Evolutionary conservation across 2,888 invertebrate genomes (phyloP), one percentile per base, ranked within the genome.

Genomic region (Agrotis ipsilon): DNA sequence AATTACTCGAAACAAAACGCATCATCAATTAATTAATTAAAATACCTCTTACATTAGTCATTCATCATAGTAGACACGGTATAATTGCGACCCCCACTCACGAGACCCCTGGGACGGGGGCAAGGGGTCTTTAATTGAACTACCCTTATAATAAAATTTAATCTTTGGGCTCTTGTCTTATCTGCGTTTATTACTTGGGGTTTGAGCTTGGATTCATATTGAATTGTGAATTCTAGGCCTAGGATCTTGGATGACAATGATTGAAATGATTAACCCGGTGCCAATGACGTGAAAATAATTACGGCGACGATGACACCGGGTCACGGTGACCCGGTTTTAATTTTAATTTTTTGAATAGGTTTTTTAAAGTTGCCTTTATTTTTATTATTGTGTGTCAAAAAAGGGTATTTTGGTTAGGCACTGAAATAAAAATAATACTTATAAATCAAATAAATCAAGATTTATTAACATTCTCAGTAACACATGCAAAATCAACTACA

Each of bases 61-160:
- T 84, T 78, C 72, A 82, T 84, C 82, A 84, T 84, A 62, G 68
- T 62, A 69, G 78, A 67, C 72, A 72, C 62, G 75, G 57, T 70
- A 78, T 85, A 82, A 85, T 85, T 86, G 83, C 73, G 68, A 68
- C 71, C 71, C 76, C 67, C 62, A 46, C 71, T 81, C 79, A 81
- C 62, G 81, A 81, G 77, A 73, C 85, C 85, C 80, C n/a, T 0
- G 85, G 74, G 85, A 80, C 43, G 5, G 27, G 21, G 54, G 48
- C 48, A 78, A 32, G 57, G 64, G 77, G 59, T 71, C 76, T 78
- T 69, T 82, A 82, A 82, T 80, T 86, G 81, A 83, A 81, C 81
- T 83, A 81, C 72, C 76, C 78, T 78, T 75, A 81, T 84, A 87
- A 86, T 87, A 87, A 88, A 88, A 87, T 88, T 81, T 84, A 80